Evolutionary conservation across 2,888 invertebrate genomes (phyloP).

Genomic region (Acronicta leporina): DNA sequence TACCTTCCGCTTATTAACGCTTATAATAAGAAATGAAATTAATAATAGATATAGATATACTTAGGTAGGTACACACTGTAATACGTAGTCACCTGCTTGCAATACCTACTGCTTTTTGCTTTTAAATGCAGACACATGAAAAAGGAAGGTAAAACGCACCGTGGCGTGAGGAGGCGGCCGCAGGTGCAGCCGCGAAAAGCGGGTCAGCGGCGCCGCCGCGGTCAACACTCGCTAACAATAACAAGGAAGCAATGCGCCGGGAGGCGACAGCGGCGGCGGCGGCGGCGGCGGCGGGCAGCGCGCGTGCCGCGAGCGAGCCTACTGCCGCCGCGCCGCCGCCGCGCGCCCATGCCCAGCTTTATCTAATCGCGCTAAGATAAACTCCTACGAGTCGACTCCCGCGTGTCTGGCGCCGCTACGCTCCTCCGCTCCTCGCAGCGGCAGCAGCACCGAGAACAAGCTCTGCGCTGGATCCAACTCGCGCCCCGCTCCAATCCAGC

Average conservation of each 20-base stretch:
- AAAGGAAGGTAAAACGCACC: slow-evolving; percentile 25
- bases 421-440: slow-evolving; percentile 33
- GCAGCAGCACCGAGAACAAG: slow-evolving; percentile 3
- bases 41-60: too few species aligned
- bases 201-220: slow-evolving; percentile 65
- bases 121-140: slow-evolving; percentile 2
- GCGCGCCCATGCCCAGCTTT: slow-evolving; percentile 72
- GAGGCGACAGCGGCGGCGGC: slow-evolving; percentile 35
- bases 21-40: too few species aligned
- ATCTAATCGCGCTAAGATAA: slow-evolving; percentile 83
- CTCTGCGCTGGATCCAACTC: neutral
- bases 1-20: too few species aligned
- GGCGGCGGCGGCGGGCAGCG: slow-evolving; percentile 46
- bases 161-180: slow-evolving; percentile 20
- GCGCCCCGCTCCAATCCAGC: slow-evolving; percentile 16
- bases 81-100: neutral
- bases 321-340: slow-evolving; percentile 68
- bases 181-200: slow-evolving; percentile 46
- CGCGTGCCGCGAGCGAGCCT: slow-evolving; percentile 69
- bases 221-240: slow-evolving; percentile 78
- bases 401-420: slow-evolving; percentile 56
- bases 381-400: slow-evolving; percentile 60
- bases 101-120: neutral
- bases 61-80: too few species aligned
- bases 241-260: slow-evolving; percentile 62